Percentiles rank a stretch among this genome's conserved stretches.
These are phyloP conservation scores for Stegana nigrithorax DNA, from an alignment of 2,888 invertebrate species.

Conservation along the genomic window DNA sequence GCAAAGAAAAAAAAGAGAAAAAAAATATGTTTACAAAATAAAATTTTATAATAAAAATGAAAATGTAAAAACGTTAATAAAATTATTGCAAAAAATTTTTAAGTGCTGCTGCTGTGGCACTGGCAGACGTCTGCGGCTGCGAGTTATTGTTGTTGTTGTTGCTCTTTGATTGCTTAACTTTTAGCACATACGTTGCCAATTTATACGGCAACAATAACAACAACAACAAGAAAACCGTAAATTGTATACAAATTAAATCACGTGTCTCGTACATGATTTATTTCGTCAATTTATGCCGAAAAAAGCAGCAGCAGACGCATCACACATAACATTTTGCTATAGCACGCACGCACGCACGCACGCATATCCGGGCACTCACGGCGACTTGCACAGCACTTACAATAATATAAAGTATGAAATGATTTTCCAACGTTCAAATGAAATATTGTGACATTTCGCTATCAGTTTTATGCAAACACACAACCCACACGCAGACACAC, in stretches of 20 bases:
- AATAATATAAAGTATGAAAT: conserved; percentile 32
- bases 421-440: conserved; percentile 45
- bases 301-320: not conserved
- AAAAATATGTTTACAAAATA: conserved; percentile 11
- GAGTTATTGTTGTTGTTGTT: conserved; percentile 19
- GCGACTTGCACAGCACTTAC: no score
- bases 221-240: no score
- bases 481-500: no score
- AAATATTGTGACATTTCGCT: conserved; percentile 42
- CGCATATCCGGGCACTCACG: no score
- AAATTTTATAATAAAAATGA: conserved; percentile 13
- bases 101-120: no score
- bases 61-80: conserved; percentile 7
- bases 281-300: conserved; percentile 51
- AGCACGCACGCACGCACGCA: no score
- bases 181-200: not conserved
- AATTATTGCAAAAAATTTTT: not conserved
- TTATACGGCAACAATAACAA: conserved; percentile 25
- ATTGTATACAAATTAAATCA: conserved; percentile 50
- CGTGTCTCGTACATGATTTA: conserved; percentile 58
- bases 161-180: no score
- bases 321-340: no score
- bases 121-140: conserved; percentile 23
- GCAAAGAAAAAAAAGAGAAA: no score
- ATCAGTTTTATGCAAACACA: conserved; percentile 36